phyloP scores from a whole-genome alignment of 2,797 vertebrate genomes.

The Loris lydekkerianus region DNA sequence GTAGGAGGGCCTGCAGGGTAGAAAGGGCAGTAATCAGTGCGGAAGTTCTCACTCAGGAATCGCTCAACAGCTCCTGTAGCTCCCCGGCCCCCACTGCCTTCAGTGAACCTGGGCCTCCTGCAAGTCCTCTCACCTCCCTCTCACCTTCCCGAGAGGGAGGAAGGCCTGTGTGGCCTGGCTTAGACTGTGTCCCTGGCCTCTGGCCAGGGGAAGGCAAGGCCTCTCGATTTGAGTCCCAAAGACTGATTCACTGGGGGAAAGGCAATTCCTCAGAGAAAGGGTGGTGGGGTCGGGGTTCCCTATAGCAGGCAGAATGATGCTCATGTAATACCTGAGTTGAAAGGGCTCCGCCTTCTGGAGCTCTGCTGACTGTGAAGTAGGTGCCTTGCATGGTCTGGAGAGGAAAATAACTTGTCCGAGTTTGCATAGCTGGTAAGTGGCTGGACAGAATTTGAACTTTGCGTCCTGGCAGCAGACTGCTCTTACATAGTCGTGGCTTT shows the following conservation, averaged over 20 bases:
- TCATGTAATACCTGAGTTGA: neutral
- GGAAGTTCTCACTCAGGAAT: neutral
- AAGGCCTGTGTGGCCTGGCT: neutral
- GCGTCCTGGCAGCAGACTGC: neutral
- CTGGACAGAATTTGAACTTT: neutral
- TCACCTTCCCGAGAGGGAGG: neutral
- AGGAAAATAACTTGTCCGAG: neutral
- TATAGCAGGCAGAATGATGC: neutral
- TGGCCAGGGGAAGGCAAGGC: neutral
- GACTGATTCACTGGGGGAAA: neutral
- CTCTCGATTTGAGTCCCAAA: slow-evolving; percentile 28
- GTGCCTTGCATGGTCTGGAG: neutral
- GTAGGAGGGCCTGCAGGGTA: neutral
- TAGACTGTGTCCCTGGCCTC: neutral
- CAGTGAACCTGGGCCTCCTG: no score
- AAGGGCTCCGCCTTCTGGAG: neutral
- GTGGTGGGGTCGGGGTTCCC: neutral
- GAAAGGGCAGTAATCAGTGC: neutral
- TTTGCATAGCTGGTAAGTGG: neutral
- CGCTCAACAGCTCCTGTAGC: neutral
- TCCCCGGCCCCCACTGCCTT: no score
- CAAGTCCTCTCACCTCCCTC: neutral
- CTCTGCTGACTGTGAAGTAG: neutral
- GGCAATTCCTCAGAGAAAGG: neutral
- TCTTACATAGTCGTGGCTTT: neutral